Base-by-base conservation (phyloP, 2,888 invertebrate species). In the Tyria jacobaeae region DNA sequence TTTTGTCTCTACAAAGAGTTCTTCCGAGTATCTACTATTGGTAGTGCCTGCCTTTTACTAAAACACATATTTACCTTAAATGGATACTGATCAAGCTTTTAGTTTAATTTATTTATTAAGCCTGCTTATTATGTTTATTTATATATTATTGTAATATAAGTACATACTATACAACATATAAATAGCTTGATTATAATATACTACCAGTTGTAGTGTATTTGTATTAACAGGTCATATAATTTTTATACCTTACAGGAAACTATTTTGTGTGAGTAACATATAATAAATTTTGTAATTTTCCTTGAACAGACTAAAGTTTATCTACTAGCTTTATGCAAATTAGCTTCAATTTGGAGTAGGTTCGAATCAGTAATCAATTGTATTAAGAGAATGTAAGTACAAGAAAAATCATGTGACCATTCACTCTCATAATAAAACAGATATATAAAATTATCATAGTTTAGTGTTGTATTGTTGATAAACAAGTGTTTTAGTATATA, bases 301-400 rank as follows among this genome's bases (percentile, higher is more conserved):
- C 47, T 72, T 57, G 49, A 64, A 64, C 59, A 59, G 14, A 49
- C 53, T 55, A 5, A 12, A 7, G 41, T 41, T 34, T n/a, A n/a
- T 9, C 37, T 53, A 34, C 0, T 52, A 4, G 24, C 31, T 39
- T 44, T 59, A 72, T 67, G 62, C 58, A 71, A 66, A 70, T 60
- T 24, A 41, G 21, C 12, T 37, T 21, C 50, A 41, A 48, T 65
- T 55, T 57, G 15, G 34, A 59, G 44, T 48, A 39, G 64, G 60
- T 47, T 60, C 64, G 47, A 67, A 75, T 64, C 48, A 64, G 41
- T 52, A 60, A 1, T 17, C 44, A 44, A 35, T 50, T 35, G 15
- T 37, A 51, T 41, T 17, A 54, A 60, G 57, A 62, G 69, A 66
- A 55, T 64, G 64, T 68, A 71, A 71, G 71, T 64, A 54, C 64